A percentile compares a stretch with the other conserved stretches of the same genome.
Evolutionary conservation across 1,140 invertebrate species (phyloP).

Genomic region (Phymorhynchus buccinoides): DNA sequence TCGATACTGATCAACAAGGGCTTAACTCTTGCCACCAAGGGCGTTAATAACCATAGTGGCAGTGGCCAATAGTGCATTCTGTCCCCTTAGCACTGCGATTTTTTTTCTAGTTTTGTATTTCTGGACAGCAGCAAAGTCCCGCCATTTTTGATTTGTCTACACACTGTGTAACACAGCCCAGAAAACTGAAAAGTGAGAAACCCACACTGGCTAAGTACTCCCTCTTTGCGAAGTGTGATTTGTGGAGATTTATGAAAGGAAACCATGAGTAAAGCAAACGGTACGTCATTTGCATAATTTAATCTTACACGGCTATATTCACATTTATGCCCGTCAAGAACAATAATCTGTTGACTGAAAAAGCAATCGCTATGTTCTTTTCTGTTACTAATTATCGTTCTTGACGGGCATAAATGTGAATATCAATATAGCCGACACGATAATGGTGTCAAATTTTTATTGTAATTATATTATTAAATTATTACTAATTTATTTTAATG

Average conservation of each 20-base stretch:
- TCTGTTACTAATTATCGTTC: too few species aligned
- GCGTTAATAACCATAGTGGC: too few species aligned
- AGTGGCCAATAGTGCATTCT: too few species aligned
- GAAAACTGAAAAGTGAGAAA: too few species aligned
- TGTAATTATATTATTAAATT: not conserved
- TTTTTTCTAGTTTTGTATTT: not conserved
- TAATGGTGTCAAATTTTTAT: not conserved
- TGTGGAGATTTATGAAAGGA: not conserved
- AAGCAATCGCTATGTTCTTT: too few species aligned
- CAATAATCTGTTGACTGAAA: too few species aligned
- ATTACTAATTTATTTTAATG: not conserved
- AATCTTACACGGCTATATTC: not conserved
- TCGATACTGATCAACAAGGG: too few species aligned
- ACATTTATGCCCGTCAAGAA: too few species aligned
- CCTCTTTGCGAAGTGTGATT: conserved; percentile 7
- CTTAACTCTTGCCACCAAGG: too few species aligned
- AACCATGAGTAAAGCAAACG: conserved; percentile 30
- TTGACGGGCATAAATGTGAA: too few species aligned
- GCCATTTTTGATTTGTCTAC: not conserved
- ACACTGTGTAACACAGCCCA: not conserved
- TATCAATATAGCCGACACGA: not conserved
- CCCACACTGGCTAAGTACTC: not conserved
- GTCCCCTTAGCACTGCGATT: not conserved
- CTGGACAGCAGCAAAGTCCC: not conserved
- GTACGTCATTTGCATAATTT: not conserved